Percentiles rank a stretch among this genome's conserved stretches.
Evolutionary conservation across 2,113 vertebrate genomes (phyloP).

Genomic region (Myodes glareolus): DNA sequence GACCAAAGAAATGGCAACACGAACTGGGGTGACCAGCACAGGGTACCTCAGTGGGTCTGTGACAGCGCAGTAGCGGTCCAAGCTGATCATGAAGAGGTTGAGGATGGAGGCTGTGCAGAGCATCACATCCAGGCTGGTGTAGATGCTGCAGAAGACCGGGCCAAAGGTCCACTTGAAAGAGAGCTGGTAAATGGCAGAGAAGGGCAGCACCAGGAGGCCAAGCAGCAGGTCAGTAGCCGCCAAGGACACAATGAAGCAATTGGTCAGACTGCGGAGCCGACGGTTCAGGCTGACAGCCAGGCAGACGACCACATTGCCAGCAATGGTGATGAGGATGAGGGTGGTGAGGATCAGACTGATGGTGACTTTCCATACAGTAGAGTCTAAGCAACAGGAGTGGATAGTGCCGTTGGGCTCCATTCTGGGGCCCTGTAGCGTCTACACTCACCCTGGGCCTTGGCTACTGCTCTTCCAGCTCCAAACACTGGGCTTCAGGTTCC

Average conservation of each 20-base stretch:
- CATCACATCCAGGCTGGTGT: slow-evolving; percentile 97
- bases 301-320: slow-evolving; percentile 95
- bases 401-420: slow-evolving; percentile 53
- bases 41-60: slow-evolving; percentile 93
- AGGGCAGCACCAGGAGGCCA: slow-evolving; percentile 94
- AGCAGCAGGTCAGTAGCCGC: slow-evolving; percentile 95
- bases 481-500: neutral
- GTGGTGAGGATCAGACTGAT: slow-evolving; percentile 85
- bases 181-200: slow-evolving; percentile 93
- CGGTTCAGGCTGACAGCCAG: slow-evolving; percentile 92
- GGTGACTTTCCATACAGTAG: slow-evolving; percentile 54
- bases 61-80: slow-evolving; percentile 95
- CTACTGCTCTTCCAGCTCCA: neutral
- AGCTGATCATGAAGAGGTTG: slow-evolving; percentile 95
- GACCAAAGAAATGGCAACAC: slow-evolving; percentile 88
- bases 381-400: slow-evolving; percentile 20
- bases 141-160: slow-evolving; percentile 92
- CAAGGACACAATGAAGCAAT: slow-evolving; percentile 96
- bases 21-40: slow-evolving; percentile 88
- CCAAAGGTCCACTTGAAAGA: slow-evolving; percentile 89
- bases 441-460: neutral
- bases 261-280: slow-evolving; percentile 93
- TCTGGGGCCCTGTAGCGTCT: neutral
- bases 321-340: slow-evolving; percentile 91
- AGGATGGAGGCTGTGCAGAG: slow-evolving; percentile 98